Evolutionary conservation across 2,797 vertebrate species (phyloP).

Genomic region (Alosa sapidissima): DNA sequence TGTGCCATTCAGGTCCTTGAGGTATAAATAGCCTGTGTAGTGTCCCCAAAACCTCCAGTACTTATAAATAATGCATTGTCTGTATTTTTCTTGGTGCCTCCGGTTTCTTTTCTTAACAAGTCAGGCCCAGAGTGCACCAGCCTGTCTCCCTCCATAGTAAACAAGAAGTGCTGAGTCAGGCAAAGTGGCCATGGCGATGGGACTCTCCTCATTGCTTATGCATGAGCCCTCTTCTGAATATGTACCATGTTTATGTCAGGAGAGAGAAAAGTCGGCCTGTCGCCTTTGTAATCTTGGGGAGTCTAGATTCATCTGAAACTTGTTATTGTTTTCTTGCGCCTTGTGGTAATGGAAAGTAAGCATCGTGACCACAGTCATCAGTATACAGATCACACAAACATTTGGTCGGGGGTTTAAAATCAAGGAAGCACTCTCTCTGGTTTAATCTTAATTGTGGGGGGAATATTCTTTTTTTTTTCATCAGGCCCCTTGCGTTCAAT

Average conservation of each 20-base stretch:
- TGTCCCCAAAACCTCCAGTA: neutral
- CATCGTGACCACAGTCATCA: neutral
- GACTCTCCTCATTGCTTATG: constrained; percentile 14
- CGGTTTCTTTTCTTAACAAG: neutral
- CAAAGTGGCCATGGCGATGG: neutral
- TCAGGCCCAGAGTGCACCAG: neutral
- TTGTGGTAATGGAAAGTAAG: neutral
- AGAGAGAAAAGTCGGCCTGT: neutral
- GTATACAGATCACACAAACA: neutral
- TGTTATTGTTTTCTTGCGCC: neutral
- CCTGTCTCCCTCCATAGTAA: neutral
- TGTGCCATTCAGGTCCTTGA: constrained; percentile 1
- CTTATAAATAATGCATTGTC: constrained; percentile 18
- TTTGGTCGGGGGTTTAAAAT: neutral
- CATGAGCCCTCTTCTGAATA: neutral
- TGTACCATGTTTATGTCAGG: neutral
- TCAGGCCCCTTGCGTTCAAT: constrained; percentile 5
- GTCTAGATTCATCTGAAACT: neutral
- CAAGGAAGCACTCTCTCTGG: neutral
- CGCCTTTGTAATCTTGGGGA: neutral
- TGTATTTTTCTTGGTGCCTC: neutral
- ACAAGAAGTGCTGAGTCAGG: constrained; percentile 4
- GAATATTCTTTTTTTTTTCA: neutral
- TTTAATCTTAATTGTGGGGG: neutral
- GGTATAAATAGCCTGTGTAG: neutral